Percentiles rank a stretch among this genome's conserved stretches.
phyloP scores from a whole-genome alignment of 2,113 vertebrate genomes.

The Platichthys flesus region DNA sequence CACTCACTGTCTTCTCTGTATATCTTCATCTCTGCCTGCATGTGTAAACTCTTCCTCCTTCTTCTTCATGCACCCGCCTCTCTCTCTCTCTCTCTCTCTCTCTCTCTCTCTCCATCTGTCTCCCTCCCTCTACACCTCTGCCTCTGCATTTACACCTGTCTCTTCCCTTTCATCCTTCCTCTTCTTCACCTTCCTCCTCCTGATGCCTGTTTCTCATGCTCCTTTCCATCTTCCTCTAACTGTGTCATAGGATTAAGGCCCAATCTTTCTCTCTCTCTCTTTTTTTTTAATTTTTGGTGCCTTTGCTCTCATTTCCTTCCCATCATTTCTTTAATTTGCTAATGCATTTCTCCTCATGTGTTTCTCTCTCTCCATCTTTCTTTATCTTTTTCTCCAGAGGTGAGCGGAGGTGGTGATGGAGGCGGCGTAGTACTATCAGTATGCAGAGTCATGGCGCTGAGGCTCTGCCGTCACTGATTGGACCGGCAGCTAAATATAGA shows the following conservation, averaged over 20 bases:
- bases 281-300: background rate
- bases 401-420: slow-evolving; percentile 37
- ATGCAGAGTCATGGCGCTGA: slow-evolving; percentile 75
- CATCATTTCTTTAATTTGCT: slow-evolving; percentile 16
- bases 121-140: slow-evolving; percentile 38
- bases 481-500: slow-evolving; percentile 77
- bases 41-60: slow-evolving; percentile 17
- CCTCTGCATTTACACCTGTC: slow-evolving; percentile 56
- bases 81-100: slow-evolving; percentile 39
- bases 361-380: background rate
- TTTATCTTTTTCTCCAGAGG: slow-evolving; percentile 38
- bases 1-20: background rate
- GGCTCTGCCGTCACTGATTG: slow-evolving; percentile 71
- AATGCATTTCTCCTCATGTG: background rate
- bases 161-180: slow-evolving; percentile 57
- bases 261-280: slow-evolving; percentile 15
- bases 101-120: slow-evolving; percentile 47
- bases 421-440: slow-evolving; percentile 62
- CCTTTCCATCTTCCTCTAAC: slow-evolving; percentile 1
- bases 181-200: slow-evolving; percentile 43
- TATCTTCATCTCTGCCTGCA: slow-evolving; percentile 27
- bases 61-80: background rate
- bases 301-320: slow-evolving; percentile 24
- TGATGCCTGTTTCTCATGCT: slow-evolving; percentile 5
- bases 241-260: slow-evolving; percentile 41